phyloP scores from a whole-genome alignment of 2,113 vertebrate species.

The Brachyhypopomus gauderio region DNA sequence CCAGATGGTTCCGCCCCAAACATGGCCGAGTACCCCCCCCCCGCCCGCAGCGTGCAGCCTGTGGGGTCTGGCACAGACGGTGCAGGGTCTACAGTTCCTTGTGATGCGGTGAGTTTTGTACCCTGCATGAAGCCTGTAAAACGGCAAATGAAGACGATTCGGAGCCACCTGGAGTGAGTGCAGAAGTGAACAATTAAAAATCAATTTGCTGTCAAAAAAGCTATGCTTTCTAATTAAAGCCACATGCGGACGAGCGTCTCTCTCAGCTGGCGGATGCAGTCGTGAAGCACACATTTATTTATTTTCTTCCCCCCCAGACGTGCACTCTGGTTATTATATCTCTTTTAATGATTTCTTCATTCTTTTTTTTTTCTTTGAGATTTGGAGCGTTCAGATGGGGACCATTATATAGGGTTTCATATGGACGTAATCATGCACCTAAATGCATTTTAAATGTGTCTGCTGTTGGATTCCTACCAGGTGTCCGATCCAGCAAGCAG shows the following conservation, averaged over 20 bases:
- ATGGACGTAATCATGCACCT: conserved; percentile 49
- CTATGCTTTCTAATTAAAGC: conserved; percentile 72
- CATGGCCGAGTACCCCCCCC: conserved; percentile 59
- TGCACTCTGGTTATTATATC: conserved; percentile 48
- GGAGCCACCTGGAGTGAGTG: conserved; percentile 74
- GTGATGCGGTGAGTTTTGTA: conserved; percentile 59
- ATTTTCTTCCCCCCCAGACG: conserved; percentile 44
- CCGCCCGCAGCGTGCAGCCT: conserved; percentile 26
- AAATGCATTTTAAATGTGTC: conserved; percentile 62
- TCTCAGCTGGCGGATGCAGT: conserved; percentile 52
- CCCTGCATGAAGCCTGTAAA: conserved; percentile 49
- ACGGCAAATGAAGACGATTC: conserved; percentile 62
- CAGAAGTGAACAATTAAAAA: conserved; percentile 75
- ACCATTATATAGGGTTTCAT: conserved; percentile 57
- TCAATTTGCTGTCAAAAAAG: conserved; percentile 74
- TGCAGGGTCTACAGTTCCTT: conserved; percentile 73
- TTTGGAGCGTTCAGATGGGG: conserved; percentile 55
- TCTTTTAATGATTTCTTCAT: conserved; percentile 44
- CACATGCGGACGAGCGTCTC: conserved; percentile 60
- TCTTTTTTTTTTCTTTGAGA: conserved; percentile 51
- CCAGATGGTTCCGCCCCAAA: conserved; percentile 88
- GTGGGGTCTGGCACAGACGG: conserved; percentile 81
- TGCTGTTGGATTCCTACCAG: conserved; percentile 63
- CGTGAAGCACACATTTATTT: conserved; percentile 59
- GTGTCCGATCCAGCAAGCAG: conserved; percentile 55